Evolutionary conservation across 2,797 vertebrate species (phyloP).

Genomic region (Sebastiscus tertius): DNA sequence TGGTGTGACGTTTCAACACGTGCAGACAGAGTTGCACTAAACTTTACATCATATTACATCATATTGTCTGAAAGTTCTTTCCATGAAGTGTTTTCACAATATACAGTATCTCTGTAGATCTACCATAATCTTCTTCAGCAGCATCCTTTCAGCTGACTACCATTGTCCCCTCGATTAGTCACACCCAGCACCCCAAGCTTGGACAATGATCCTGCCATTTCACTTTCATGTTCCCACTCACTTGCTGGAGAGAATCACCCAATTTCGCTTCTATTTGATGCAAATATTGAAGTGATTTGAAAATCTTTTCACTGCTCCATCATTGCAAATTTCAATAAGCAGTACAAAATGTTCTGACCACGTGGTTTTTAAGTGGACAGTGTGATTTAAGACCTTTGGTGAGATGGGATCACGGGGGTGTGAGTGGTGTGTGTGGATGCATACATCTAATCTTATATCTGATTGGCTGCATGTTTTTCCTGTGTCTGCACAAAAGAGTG

Average conservation of each 20-base stretch:
- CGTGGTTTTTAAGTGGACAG: constrained; percentile 11
- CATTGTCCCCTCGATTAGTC: constrained; percentile 55
- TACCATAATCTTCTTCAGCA: constrained; percentile 16
- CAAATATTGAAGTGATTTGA: constrained; percentile 18
- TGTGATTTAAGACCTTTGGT: constrained; percentile 61
- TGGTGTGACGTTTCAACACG: constrained; percentile 32
- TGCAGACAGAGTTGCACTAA: constrained; percentile 26
- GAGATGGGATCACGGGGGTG: constrained; percentile 4
- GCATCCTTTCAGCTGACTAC: constrained; percentile 39
- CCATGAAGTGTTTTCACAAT: constrained; percentile 33
- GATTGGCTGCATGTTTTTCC: constrained; percentile 49
- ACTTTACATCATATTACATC: constrained; percentile 55
- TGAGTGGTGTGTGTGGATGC: constrained; percentile 14
- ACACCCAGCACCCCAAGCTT: constrained; percentile 24
- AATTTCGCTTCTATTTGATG: constrained; percentile 32
- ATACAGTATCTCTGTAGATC: constrained; percentile 24
- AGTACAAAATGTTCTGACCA: constrained; percentile 48
- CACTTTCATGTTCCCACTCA: constrained; percentile 26
- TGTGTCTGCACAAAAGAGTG: constrained; percentile 52
- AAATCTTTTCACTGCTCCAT: constrained; percentile 14
- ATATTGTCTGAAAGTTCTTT: constrained; percentile 23
- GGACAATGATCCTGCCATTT: constrained; percentile 40
- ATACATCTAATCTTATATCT: constrained; percentile 49
- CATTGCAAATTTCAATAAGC: constrained; percentile 27
- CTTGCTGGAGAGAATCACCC: neutral